Conservation (phyloP, 2,113 vertebrate genomes). For the Campylomormyrus numenius region DNA sequence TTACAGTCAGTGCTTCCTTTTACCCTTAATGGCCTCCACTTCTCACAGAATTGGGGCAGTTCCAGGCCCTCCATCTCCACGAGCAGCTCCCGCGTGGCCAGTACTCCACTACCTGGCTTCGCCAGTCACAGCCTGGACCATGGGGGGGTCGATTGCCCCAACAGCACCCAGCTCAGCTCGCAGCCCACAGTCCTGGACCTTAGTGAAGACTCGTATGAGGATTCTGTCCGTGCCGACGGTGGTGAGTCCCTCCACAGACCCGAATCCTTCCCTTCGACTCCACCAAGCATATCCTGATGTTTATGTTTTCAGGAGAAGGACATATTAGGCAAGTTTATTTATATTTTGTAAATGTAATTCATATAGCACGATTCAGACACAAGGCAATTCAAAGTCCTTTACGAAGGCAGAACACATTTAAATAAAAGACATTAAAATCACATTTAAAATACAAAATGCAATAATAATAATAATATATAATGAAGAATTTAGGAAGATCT, state of each 20-base stretch:
- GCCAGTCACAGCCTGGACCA: slow-evolving; percentile 12
- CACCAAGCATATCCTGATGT: not conserved
- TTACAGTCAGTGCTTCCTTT: not conserved
- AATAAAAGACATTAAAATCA: no score
- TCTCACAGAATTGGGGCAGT: slow-evolving; percentile 58
- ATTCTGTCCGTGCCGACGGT: not conserved
- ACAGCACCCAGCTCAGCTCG: slow-evolving; percentile 15
- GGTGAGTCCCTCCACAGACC: slow-evolving; percentile 10
- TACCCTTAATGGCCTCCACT: slow-evolving; percentile 37
- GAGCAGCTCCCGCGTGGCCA: slow-evolving; percentile 50
- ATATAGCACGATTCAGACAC: no score
- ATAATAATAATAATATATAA: no score
- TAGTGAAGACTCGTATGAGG: not conserved
- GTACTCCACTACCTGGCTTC: slow-evolving; percentile 42
- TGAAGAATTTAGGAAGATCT: not conserved
- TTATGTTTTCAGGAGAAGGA: not conserved
- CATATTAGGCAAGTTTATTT: not conserved
- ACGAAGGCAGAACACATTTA: no score
- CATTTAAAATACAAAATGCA: no score
- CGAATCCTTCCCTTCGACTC: not conserved
- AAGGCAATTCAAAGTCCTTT: no score
- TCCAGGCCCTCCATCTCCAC: slow-evolving; percentile 58
- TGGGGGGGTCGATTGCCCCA: not conserved
- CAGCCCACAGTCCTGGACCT: slow-evolving; percentile 24
- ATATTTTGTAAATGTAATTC: no score